Evolutionary conservation across 2,888 invertebrate species (phyloP).

Genomic region (Lysandra coridon): DNA sequence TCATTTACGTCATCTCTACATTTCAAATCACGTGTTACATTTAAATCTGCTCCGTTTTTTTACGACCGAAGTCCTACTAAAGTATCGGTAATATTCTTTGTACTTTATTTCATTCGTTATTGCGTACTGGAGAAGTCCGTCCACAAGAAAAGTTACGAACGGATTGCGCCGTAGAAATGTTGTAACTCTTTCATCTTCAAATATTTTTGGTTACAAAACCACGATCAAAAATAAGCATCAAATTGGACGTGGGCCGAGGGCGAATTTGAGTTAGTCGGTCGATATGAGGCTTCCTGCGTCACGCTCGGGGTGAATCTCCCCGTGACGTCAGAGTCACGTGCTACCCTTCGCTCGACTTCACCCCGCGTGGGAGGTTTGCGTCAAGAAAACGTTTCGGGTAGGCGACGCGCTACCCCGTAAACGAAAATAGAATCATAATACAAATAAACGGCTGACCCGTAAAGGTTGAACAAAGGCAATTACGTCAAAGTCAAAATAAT

Average conservation of each 20-base stretch:
- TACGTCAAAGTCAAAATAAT: constrained; percentile 32
- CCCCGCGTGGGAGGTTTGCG: constrained; percentile 34
- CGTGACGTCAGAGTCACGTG: constrained; percentile 59
- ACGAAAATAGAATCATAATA: constrained; percentile 32
- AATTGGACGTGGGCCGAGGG: constrained; percentile 13
- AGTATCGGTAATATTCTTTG: neutral
- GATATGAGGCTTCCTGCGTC: constrained; percentile 40
- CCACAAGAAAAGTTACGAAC: constrained; percentile 6
- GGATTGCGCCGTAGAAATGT: neutral
- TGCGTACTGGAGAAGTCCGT: neutral
- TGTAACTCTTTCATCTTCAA: constrained; percentile 13
- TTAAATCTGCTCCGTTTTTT: constrained; percentile 35
- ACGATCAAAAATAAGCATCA: neutral
- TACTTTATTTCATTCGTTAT: neutral
- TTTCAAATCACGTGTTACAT: constrained; percentile 36
- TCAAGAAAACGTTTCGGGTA: constrained; percentile 19
- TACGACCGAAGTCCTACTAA: neutral
- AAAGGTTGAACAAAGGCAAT: neutral
- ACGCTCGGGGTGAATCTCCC: constrained; percentile 47
- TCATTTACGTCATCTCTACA: constrained; percentile 53
- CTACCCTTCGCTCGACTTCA: constrained; percentile 32
- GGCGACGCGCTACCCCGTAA: constrained; percentile 3
- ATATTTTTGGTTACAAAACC: constrained; percentile 4
- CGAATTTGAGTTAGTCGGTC: constrained; percentile 38
- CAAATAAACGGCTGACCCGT: constrained; percentile 34